Evolutionary conservation across 37 sponge, comb jelly and placozoan genomes (phyloP), one percentile per base, ranked within the genome.

Genomic region (Haliclona indistincta): DNA sequence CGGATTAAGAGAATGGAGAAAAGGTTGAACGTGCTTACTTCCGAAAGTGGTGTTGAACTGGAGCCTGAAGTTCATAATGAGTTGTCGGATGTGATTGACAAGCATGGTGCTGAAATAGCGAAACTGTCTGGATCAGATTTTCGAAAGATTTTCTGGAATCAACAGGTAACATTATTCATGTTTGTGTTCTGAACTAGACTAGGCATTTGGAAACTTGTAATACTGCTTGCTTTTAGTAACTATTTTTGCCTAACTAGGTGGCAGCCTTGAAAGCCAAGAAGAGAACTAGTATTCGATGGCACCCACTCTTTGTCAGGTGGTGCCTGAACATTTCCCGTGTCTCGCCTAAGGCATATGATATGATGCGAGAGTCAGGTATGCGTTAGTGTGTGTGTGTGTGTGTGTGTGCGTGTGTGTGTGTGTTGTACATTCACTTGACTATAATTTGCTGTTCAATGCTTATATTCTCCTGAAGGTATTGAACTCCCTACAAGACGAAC

Each of bases 401-500:
- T n/a, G n/a, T n/a, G n/a, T n/a, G n/a, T n/a, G n/a, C n/a, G n/a
- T n/a, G n/a, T n/a, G n/a, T n/a, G n/a, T n/a, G n/a, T n/a, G n/a
- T n/a, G n/a, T n/a, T n/a, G n/a, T n/a, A n/a, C n/a, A n/a, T n/a
- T n/a, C n/a, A n/a, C n/a, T n/a, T n/a, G n/a, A n/a, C n/a, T n/a
- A n/a, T n/a, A n/a, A n/a, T n/a, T n/a, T n/a, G n/a, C n/a, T n/a
- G n/a, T n/a, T n/a, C n/a, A n/a, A n/a, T n/a, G n/a, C n/a, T n/a
- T n/a, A n/a, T n/a, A n/a, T n/a, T n/a, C n/a, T n/a, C n/a, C n/a
- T n/a, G 61, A 32, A 30, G 25, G 25, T 29, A 0, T 87, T 3
- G 29, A 40, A 4, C 52, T 87, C 22, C 88, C 81, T 2, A 73
- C 80, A 44, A 69, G 80, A n/a, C 19, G 87, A 28, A 86, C 87